Percentiles rank a stretch among this genome's conserved stretches.
phyloP scores from a whole-genome alignment of 2,888 invertebrate species.

The Epinotia demarniana region DNA sequence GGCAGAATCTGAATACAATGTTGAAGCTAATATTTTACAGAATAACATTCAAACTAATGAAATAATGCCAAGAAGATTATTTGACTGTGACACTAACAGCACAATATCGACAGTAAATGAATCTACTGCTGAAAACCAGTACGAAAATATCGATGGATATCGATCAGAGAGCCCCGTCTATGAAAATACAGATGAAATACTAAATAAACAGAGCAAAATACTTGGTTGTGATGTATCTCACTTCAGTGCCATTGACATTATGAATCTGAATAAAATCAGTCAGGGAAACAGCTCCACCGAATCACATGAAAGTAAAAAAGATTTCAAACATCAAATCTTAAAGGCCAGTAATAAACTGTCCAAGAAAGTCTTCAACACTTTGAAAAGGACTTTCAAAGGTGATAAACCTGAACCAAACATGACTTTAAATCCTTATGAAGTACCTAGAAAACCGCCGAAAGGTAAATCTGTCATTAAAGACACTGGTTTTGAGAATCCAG shows the following conservation, averaged over 20 bases:
- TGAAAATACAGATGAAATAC: slow-evolving; percentile 57
- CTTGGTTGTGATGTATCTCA: slow-evolving; percentile 77
- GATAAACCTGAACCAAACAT: slow-evolving; percentile 75
- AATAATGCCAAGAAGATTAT: slow-evolving; percentile 71
- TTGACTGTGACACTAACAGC: slow-evolving; percentile 72
- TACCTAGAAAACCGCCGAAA: slow-evolving; percentile 72
- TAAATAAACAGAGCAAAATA: slow-evolving; percentile 81
- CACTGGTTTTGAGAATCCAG: slow-evolving; percentile 79
- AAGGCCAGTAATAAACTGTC: slow-evolving; percentile 76
- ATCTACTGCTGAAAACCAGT: slow-evolving; percentile 63
- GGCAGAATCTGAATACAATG: slow-evolving; percentile 68
- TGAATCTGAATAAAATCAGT: slow-evolving; percentile 72
- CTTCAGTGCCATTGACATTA: slow-evolving; percentile 75
- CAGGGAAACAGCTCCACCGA: slow-evolving; percentile 66
- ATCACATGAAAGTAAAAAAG: slow-evolving; percentile 71
- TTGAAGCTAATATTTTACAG: slow-evolving; percentile 52
- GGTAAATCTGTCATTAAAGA: slow-evolving; percentile 64
- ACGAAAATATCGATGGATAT: slow-evolving; percentile 70
- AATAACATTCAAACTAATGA: slow-evolving; percentile 50
- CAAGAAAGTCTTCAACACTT: slow-evolving; percentile 75
- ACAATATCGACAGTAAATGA: slow-evolving; percentile 78
- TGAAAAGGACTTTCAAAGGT: slow-evolving; percentile 76
- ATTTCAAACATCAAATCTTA: slow-evolving; percentile 66
- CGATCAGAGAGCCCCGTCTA: slow-evolving; percentile 47
- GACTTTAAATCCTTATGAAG: slow-evolving; percentile 78